These are phyloP conservation scores for Athetis lepigone DNA, from an alignment of 2,888 invertebrate species.

Conservation along the genomic window DNA sequence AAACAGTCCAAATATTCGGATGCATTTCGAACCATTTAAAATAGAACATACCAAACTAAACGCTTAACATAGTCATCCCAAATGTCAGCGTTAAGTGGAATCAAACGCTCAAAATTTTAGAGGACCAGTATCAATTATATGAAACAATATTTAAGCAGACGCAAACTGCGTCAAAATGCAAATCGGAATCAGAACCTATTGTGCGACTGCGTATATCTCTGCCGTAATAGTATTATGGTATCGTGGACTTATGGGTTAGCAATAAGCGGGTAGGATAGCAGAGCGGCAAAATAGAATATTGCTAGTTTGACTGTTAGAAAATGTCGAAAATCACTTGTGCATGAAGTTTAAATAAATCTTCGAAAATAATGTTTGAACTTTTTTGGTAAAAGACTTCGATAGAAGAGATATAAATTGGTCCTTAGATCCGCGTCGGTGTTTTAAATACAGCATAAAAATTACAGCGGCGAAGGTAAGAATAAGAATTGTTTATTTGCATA, in stretches of 20 bases:
- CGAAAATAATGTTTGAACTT: neutral
- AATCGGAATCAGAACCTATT: conserved; percentile 69
- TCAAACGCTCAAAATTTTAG: conserved; percentile 44
- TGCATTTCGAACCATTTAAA: neutral
- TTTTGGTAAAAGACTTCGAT: neutral
- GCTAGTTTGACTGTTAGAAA: too few relatives aligned
- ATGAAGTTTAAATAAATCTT: too few relatives aligned
- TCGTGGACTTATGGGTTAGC: conserved; percentile 11
- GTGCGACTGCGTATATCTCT: conserved; percentile 53
- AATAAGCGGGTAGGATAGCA: conserved; percentile 17
- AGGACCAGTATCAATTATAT: conserved; percentile 67
- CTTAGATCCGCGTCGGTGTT: neutral
- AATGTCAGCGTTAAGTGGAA: conserved; percentile 42
- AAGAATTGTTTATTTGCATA: too few relatives aligned
- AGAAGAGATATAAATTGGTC: neutral
- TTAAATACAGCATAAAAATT: neutral
- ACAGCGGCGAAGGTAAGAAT: neutral
- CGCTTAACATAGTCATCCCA: conserved; percentile 5
- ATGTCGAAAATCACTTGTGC: too few relatives aligned
- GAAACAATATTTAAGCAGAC: conserved; percentile 70
- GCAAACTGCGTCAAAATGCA: conserved; percentile 75
- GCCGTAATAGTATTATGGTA: conserved; percentile 45
- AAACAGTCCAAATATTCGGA: too few relatives aligned
- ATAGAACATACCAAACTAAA: neutral
- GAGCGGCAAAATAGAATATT: neutral